Base-by-base conservation (phyloP, 2,888 invertebrate genomes). In the Pheosia gnoma region DNA sequence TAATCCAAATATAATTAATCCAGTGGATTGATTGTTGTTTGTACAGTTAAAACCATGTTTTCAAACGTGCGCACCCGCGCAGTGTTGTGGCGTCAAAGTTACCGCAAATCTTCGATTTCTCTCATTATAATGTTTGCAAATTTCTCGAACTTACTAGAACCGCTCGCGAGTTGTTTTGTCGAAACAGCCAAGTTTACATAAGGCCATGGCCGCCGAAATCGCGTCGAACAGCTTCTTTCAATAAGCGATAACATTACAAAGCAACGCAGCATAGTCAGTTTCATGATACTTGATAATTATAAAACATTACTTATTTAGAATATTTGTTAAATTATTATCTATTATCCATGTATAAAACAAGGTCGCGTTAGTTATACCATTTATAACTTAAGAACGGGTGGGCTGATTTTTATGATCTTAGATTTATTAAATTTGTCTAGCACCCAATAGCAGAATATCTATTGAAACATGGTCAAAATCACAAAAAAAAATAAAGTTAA, bases 111-210 rank as follows among this genome's bases (percentile, higher is more conserved):
- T 60, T 56, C 64, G 69, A 75, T 78, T 79, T 76, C 74, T 64
- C 62, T 68, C 63, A 63, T 61, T 61, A 62, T 79, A 66, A 70
- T 67, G 64, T 72, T 78, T 70, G 74, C 67, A 60, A 77, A 77
- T 81, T 79, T 81, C 73, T 77, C 63, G 72, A 73, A 68, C 58
- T 63, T 69, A 59, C 66, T 68, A 38, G 60, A 56, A 65, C 58
- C 63, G 10, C 45, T 10, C 62, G 57, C 58, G 65, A 58, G 73
- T 57, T 68, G 64, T 68, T 73, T 79, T 78, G 74, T 77, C 74
- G 82, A 78, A 77, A 75, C 74, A 59, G 45, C 63, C 51, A 72
- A 68, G 81, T 84, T 83, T 83, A 77, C 82, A 79, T 83, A 83
- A 82, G 82, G 78, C 82, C 82, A 81, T 65, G 83, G 78, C 61